phyloP scores from a whole-genome alignment of 2,797 vertebrate species.

The Linurgus olivaceus region DNA sequence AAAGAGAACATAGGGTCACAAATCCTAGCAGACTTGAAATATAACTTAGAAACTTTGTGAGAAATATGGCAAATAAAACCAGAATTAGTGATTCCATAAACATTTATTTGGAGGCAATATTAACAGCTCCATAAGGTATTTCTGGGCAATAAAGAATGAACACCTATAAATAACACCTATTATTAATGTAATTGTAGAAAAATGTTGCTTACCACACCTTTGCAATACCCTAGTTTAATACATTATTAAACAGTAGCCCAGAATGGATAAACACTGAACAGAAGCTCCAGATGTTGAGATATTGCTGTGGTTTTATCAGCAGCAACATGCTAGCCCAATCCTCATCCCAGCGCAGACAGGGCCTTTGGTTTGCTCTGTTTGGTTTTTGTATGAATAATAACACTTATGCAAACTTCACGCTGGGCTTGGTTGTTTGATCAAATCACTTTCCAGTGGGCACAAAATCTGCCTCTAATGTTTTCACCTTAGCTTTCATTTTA shows the following conservation, averaged over 20 bases:
- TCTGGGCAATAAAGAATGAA: conserved; percentile 11
- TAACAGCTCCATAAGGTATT: conserved; percentile 13
- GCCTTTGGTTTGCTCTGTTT: conserved; percentile 38
- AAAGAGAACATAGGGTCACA: conserved; percentile 32
- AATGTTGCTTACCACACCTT: conserved; percentile 8
- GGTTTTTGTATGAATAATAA: conserved; percentile 35
- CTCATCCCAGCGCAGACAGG: neutral
- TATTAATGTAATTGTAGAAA: conserved; percentile 48
- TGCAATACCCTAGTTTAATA: conserved; percentile 33
- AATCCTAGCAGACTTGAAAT: conserved; percentile 21
- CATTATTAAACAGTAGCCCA: conserved; percentile 37
- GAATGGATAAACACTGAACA: conserved; percentile 40
- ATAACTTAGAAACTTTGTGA: conserved; percentile 37
- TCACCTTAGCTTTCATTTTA: conserved; percentile 19
- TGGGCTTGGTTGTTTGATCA: conserved; percentile 42
- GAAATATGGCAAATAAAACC: conserved; percentile 44
- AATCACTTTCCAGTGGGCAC: neutral
- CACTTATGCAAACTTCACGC: neutral
- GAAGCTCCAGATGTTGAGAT: conserved; percentile 53
- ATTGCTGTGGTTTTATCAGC: conserved; percentile 49
- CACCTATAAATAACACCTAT: conserved; percentile 1
- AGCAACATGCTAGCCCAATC: conserved; percentile 6
- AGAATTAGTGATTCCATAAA: conserved; percentile 39
- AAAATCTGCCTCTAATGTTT: conserved; percentile 23
- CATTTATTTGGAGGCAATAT: conserved; percentile 36